A percentile compares a stretch with the other conserved stretches of the same genome.
Conservation (phyloP, 2,888 invertebrate genomes). For the Aromia moschata region DNA sequence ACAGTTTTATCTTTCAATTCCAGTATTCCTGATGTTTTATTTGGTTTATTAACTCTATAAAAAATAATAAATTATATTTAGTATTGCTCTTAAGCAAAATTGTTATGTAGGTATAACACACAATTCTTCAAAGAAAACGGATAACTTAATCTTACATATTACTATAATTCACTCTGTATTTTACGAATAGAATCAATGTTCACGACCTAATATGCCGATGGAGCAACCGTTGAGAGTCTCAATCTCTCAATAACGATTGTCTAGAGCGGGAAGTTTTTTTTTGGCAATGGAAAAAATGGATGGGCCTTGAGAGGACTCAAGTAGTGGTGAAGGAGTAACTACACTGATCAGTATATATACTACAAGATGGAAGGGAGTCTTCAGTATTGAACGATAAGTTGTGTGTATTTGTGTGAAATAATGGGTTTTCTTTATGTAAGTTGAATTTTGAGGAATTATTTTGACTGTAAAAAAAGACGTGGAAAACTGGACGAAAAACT, state of each 20-base stretch:
- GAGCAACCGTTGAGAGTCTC: constrained; percentile 23
- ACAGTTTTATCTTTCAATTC: too few relatives aligned
- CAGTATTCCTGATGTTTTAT: too few relatives aligned
- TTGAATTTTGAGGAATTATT: too few relatives aligned
- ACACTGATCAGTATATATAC: constrained; percentile 46
- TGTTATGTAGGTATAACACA: background rate
- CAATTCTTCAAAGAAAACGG: background rate
- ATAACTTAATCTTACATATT: background rate
- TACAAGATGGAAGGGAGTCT: constrained; percentile 33
- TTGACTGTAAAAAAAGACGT: too few relatives aligned
- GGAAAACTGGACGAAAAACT: background rate
- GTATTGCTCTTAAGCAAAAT: background rate
- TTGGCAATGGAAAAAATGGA: constrained; percentile 25
- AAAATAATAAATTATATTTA: too few relatives aligned
- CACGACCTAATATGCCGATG: constrained; percentile 23
- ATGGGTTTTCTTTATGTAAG: constrained; percentile 43
- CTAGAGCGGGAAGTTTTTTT: constrained; percentile 32
- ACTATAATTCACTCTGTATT: constrained; percentile 11
- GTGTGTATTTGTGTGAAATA: constrained; percentile 29
- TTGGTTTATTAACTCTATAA: too few relatives aligned
- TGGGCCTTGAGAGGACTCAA: constrained; percentile 42
- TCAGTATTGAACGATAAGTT: constrained; percentile 31
- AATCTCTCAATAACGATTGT: constrained; percentile 33
- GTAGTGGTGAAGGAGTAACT: constrained; percentile 42
- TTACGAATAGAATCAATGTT: constrained; percentile 6